phyloP scores from a whole-genome alignment of 1,140 invertebrate genomes.

The Drosophila busckii region DNA sequence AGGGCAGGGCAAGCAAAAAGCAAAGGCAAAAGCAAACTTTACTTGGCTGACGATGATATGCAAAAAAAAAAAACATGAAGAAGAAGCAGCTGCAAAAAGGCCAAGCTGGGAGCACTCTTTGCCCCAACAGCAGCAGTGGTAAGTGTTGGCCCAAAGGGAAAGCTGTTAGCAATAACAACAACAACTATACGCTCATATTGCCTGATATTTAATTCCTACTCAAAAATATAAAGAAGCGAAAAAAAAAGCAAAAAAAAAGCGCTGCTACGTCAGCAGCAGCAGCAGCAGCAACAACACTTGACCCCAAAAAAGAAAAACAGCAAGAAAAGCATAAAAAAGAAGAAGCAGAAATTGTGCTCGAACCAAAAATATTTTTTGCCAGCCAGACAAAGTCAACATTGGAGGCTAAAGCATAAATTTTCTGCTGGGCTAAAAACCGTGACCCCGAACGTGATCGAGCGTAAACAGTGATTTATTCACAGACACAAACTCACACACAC shows the following conservation, averaged over 20 bases:
- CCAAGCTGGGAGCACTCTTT: conserved; percentile 33
- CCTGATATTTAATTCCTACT: conserved; percentile 73
- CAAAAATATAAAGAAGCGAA: conserved; percentile 46
- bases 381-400: conserved; percentile 32
- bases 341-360: conserved; percentile 9
- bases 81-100: too few species aligned
- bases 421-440: conserved; percentile 6
- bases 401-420: conserved; percentile 25
- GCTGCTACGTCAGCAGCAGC: conserved; percentile 61
- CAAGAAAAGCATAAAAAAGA: neutral
- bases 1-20: conserved; percentile 37
- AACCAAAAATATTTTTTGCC: conserved; percentile 32
- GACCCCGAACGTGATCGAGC: conserved; percentile 16
- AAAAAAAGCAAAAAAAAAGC: conserved; percentile 39
- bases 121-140: conserved; percentile 17
- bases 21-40: conserved; percentile 71
- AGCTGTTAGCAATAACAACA: conserved; percentile 23
- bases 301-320: conserved; percentile 38
- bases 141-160: conserved; percentile 16
- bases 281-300: conserved; percentile 42
- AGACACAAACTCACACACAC: neutral
- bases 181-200: conserved; percentile 26
- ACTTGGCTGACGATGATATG: conserved; percentile 68
- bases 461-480: neutral
- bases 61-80: too few species aligned